These are phyloP conservation scores for Orius laevigatus DNA, from an alignment of 1,140 invertebrate species.

Conservation along the genomic window DNA sequence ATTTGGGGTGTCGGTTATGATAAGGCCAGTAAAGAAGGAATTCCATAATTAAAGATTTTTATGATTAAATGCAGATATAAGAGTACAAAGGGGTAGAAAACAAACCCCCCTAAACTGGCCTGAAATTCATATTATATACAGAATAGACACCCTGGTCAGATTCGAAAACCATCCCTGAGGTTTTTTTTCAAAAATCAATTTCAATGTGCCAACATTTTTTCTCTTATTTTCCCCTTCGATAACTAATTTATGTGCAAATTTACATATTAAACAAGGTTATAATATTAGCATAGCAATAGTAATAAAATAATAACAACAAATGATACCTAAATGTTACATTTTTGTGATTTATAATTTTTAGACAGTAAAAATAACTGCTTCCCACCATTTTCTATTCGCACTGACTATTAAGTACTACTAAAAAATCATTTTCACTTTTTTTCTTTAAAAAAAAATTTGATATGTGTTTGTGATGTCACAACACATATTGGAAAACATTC, in stretches of 20 bases:
- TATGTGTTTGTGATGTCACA: neutral
- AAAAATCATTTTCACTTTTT: neutral
- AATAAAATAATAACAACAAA: constrained; percentile 11
- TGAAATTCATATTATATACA: no score
- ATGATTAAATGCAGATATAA: no score
- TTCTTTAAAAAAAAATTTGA: neutral
- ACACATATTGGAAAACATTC: constrained; percentile 10
- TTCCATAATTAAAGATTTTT: no score
- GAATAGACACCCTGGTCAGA: no score
- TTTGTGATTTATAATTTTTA: constrained; percentile 9
- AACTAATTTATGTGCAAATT: constrained; percentile 13
- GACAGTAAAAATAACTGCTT: constrained; percentile 15
- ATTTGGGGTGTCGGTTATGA: no score
- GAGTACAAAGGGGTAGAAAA: no score
- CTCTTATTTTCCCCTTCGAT: no score
- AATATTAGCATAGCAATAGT: constrained; percentile 13
- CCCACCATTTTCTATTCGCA: neutral
- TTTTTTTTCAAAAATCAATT: no score
- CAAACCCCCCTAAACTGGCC: no score
- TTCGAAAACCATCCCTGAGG: no score
- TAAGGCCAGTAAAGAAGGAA: no score
- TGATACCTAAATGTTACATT: constrained; percentile 7
- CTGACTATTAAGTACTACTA: constrained; percentile 6
- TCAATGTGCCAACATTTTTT: no score
- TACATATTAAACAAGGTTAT: constrained; percentile 15